Percentiles rank a stretch among this genome's conserved stretches.
phyloP scores from a whole-genome alignment of 2,797 vertebrate genomes.

The Aeoliscus strigatus region DNA sequence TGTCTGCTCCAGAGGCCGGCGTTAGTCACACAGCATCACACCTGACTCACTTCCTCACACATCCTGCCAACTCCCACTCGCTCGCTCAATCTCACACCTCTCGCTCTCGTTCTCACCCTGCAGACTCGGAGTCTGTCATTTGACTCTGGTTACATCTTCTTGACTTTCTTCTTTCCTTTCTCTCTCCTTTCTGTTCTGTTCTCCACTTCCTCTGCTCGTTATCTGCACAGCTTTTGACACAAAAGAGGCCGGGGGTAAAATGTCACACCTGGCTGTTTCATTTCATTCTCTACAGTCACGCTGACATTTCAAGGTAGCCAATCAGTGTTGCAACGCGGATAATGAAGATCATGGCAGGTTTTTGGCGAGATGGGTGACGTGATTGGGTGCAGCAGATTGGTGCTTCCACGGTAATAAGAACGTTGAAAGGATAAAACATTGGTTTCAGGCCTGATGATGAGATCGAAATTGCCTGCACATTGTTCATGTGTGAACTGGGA shows the following conservation, averaged over 20 bases:
- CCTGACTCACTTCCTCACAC: conserved; percentile 55
- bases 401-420: no score
- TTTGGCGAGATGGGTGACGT: conserved; percentile 5
- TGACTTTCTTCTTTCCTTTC: conserved; percentile 10
- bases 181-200: not conserved
- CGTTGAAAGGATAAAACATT: no score
- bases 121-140: no score
- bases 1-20: conserved; percentile 45
- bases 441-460: no score
- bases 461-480: no score
- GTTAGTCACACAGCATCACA: conserved; percentile 64
- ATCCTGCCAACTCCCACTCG: conserved; percentile 40
- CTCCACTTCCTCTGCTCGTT: conserved; percentile 38
- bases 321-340: conserved; percentile 14
- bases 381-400: conserved; percentile 12
- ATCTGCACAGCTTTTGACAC: conserved; percentile 28
- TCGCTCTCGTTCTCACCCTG: conserved; percentile 15
- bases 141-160: conserved; percentile 23
- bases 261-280: conserved; percentile 43
- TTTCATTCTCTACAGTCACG: conserved; percentile 29
- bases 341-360: no score
- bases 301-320: conserved; percentile 42
- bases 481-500: no score
- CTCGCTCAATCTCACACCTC: conserved; percentile 52
- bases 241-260: conserved; percentile 33